Evolutionary conservation across 2,888 invertebrate genomes (phyloP).

Genomic region (Cenopis cana): DNA sequence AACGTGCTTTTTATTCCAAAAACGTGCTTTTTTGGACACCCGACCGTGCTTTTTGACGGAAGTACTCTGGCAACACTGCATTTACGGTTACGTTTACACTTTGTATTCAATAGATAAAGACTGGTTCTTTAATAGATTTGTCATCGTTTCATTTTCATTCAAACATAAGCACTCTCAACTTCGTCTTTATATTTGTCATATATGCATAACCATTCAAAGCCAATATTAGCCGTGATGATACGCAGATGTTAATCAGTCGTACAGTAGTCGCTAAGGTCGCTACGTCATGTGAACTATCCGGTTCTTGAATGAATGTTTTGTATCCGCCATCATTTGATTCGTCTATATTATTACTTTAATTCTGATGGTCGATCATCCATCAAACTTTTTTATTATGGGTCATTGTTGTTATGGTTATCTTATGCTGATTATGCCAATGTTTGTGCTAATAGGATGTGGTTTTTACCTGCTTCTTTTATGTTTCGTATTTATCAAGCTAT

Average conservation of each 20-base stretch:
- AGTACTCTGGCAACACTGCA: too few relatives aligned
- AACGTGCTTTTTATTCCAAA: too few relatives aligned
- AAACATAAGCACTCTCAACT: neutral
- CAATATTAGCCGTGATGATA: constrained; percentile 34
- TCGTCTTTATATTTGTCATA: constrained; percentile 11
- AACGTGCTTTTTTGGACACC: too few relatives aligned
- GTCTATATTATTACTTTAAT: constrained; percentile 32
- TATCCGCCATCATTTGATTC: constrained; percentile 34
- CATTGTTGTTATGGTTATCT: constrained; percentile 32
- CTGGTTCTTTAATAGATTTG: neutral
- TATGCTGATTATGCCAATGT: constrained; percentile 32
- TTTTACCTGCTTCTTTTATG: constrained; percentile 20
- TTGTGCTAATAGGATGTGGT: constrained; percentile 11
- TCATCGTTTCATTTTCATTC: neutral
- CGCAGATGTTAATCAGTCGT: constrained; percentile 34
- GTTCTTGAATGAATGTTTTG: constrained; percentile 35
- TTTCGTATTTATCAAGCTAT: neutral
- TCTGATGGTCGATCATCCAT: constrained; percentile 33
- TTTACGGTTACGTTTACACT: too few relatives aligned
- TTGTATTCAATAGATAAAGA: too few relatives aligned
- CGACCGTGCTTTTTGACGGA: too few relatives aligned
- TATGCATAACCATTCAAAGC: constrained; percentile 5
- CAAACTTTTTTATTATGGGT: constrained; percentile 34
- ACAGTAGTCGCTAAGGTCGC: constrained; percentile 28
- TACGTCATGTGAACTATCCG: constrained; percentile 43